A percentile compares a stretch with the other conserved stretches of the same genome.
Evolutionary conservation across 2,797 vertebrate genomes (phyloP).

Genomic region (Trachurus trachurus): DNA sequence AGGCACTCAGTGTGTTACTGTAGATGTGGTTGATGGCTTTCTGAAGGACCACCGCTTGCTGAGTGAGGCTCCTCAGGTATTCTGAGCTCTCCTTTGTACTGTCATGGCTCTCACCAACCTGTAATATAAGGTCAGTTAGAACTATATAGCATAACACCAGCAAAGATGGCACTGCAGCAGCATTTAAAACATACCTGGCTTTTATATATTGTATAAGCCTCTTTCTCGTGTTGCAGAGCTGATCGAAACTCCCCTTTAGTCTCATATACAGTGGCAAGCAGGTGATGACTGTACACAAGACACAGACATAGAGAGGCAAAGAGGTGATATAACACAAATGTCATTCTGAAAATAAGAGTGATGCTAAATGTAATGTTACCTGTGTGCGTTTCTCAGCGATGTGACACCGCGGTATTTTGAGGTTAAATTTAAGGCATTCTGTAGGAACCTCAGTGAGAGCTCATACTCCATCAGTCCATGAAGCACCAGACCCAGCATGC

Average conservation of each 20-base stretch:
- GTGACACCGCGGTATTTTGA: slow-evolving; percentile 91
- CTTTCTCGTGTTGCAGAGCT: slow-evolving; percentile 93
- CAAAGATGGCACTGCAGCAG: not conserved
- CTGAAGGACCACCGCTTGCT: slow-evolving; percentile 93
- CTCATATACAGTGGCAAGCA: slow-evolving; percentile 92
- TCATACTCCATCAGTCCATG: slow-evolving; percentile 93
- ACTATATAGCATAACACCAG: not conserved
- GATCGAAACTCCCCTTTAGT: slow-evolving; percentile 94
- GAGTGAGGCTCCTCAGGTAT: slow-evolving; percentile 94
- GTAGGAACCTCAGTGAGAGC: slow-evolving; percentile 92
- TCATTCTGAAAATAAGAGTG: too few relatives aligned
- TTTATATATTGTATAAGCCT: slow-evolving; percentile 92
- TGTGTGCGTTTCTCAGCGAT: slow-evolving; percentile 92
- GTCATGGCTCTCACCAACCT: slow-evolving; percentile 92
- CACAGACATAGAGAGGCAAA: not conserved
- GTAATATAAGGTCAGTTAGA: slow-evolving; percentile 19
- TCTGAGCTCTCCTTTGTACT: slow-evolving; percentile 93
- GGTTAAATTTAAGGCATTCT: slow-evolving; percentile 89
- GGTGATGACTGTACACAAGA: slow-evolving; percentile 87
- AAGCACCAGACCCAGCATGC: slow-evolving; percentile 93
- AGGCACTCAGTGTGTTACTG: slow-evolving; percentile 87
- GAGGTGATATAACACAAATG: not conserved
- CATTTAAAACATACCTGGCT: slow-evolving; percentile 85
- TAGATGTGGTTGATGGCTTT: slow-evolving; percentile 94
- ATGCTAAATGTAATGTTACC: slow-evolving; percentile 80